Evolutionary conservation across 2,113 vertebrate species (phyloP).

Genomic region (Pleuronectes platessa): DNA sequence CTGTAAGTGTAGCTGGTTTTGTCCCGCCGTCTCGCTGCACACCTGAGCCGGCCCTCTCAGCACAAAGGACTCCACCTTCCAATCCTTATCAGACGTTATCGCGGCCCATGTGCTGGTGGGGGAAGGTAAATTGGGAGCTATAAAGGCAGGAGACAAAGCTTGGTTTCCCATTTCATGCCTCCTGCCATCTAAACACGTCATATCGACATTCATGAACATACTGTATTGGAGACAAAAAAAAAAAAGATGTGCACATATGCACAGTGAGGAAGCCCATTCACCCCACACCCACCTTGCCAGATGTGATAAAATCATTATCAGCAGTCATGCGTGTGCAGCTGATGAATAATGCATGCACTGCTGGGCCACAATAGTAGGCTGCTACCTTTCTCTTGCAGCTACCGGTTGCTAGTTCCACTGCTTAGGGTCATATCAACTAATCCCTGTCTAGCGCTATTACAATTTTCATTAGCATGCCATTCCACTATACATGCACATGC

Average conservation of each 20-base stretch:
- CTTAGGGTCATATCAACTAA: constrained; percentile 59
- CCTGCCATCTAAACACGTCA: constrained; percentile 46
- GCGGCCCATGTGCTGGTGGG: neutral
- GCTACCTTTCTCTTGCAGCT: constrained; percentile 44
- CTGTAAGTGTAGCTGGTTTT: constrained; percentile 11
- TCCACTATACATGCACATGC: constrained; percentile 10
- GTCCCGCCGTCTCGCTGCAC: constrained; percentile 21
- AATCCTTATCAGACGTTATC: constrained; percentile 55
- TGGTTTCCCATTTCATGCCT: constrained; percentile 50
- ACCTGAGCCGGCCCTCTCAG: constrained; percentile 46
- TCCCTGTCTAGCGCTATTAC: constrained; percentile 55
- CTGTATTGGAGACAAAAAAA: constrained; percentile 45
- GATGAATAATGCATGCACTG: constrained; percentile 75
- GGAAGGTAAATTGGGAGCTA: constrained; percentile 24
- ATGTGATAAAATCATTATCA: constrained; percentile 79
- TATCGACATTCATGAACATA: constrained; percentile 61
- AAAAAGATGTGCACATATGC: constrained; percentile 26
- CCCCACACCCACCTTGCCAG: constrained; percentile 54
- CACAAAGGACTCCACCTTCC: constrained; percentile 55
- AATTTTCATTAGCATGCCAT: constrained; percentile 61
- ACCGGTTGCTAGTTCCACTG: constrained; percentile 35
- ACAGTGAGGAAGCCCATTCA: constrained; percentile 22
- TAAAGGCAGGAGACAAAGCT: constrained; percentile 35
- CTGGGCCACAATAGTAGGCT: constrained; percentile 54
- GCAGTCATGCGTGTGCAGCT: constrained; percentile 60